Evolutionary conservation across 1,140 invertebrate species (phyloP), one percentile per base, ranked within the genome.

Genomic region (Sycobia sp.): DNA sequence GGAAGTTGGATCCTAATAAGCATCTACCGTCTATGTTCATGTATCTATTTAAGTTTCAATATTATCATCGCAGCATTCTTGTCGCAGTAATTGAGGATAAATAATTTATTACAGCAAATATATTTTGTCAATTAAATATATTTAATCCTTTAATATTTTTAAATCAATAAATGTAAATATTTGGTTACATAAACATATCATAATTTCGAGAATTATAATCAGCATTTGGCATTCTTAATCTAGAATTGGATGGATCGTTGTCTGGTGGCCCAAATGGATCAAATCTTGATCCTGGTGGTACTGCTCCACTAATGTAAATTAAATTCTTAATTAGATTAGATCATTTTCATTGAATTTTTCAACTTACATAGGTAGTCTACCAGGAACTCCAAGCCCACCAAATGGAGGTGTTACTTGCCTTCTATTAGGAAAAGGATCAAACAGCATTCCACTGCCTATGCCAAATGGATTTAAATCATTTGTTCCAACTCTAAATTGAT

Each of bases 121-220:
- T n/a, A n/a, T n/a, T n/a, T n/a, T n/a, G n/a, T n/a, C n/a, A n/a
- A n/a, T n/a, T n/a, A n/a, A n/a, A n/a, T n/a, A n/a, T n/a, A n/a
- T n/a, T n/a, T n/a, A n/a, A n/a, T n/a, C n/a, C n/a, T n/a, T n/a
- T n/a, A n/a, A n/a, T n/a, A n/a, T n/a, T n/a, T n/a, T n/a, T n/a
- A n/a, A n/a, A n/a, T n/a, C n/a, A n/a, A n/a, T n/a, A n/a, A n/a
- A n/a, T n/a, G n/a, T n/a, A n/a, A n/a, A n/a, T n/a, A n/a, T n/a
- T n/a, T n/a, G n/a, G n/a, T 83, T 84, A 90, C 86, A 90, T 87
- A 74, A 90, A 91, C 89, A 90, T 90, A 71, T 91, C 86, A 70
- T 90, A 87, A 69, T 87, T 89, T n/a, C 89, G 89, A 46, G 87
- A 88, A 50, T 91, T 76, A 68, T 91, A 88, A 73, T 92, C 90